Conservation (phyloP, 2,113 vertebrate genomes). For the Tichodroma muraria region DNA sequence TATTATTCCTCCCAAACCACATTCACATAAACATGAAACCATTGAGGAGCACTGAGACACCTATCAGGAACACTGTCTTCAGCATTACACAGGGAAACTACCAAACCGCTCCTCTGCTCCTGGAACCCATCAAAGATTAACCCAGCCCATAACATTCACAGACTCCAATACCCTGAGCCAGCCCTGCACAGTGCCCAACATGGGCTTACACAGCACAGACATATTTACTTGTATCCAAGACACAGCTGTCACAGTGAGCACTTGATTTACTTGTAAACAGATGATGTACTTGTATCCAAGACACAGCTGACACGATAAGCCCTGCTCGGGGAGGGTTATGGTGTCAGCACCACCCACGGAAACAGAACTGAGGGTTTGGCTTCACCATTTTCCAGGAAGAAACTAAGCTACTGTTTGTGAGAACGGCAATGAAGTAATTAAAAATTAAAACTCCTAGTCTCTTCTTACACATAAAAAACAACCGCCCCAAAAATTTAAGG, state of each 20-base stretch:
- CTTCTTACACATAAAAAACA: not conserved
- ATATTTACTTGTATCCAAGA: not conserved
- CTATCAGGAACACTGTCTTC: not conserved
- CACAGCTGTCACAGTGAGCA: too few species aligned
- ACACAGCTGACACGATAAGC: not conserved
- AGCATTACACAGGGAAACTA: not conserved
- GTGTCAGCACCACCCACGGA: not conserved
- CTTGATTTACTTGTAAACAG: too few species aligned
- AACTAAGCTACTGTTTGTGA: not conserved
- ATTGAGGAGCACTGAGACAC: not conserved
- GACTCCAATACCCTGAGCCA: not conserved
- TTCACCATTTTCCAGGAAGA: not conserved
- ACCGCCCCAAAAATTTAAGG: accelerated
- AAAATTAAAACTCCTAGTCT: not conserved
- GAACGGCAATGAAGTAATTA: not conserved
- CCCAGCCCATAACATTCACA: not conserved
- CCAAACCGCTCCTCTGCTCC: not conserved
- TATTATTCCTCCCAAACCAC: not conserved
- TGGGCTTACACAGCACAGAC: not conserved
- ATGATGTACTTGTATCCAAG: not conserved
- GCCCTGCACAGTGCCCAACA: not conserved
- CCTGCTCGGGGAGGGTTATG: not conserved
- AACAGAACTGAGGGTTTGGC: not conserved
- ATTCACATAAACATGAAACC: not conserved
- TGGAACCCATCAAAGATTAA: not conserved